Conservation (phyloP, 2,797 vertebrate genomes). For the Chloroceryle amazona region DNA sequence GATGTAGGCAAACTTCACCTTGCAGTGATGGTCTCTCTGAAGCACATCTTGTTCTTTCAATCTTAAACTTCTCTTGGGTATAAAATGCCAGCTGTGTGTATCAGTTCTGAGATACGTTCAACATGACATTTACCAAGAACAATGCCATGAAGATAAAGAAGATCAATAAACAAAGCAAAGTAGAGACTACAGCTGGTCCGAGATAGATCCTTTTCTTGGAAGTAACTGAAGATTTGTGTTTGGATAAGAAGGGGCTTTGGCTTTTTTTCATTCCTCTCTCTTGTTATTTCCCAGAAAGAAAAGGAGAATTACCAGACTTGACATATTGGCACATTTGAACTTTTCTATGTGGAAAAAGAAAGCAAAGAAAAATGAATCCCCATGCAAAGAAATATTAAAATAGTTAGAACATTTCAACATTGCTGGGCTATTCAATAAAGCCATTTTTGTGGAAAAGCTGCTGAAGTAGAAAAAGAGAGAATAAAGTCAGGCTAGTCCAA, state of each 20-base stretch:
- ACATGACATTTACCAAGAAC: slow-evolving; percentile 47
- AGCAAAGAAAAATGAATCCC: neutral
- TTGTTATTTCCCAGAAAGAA: neutral
- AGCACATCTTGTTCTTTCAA: slow-evolving; percentile 11
- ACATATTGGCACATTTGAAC: neutral
- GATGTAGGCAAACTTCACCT: neutral
- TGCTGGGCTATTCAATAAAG: neutral
- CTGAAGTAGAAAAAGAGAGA: neutral
- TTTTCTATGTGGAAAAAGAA: neutral
- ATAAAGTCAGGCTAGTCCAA: neutral
- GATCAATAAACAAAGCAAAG: slow-evolving; percentile 32
- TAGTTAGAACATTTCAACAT: neutral
- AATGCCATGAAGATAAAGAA: neutral
- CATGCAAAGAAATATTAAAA: neutral
- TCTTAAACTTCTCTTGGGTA: slow-evolving; percentile 8
- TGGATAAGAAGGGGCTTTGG: neutral
- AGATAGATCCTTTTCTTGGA: neutral
- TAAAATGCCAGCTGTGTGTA: slow-evolving; percentile 31
- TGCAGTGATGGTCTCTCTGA: neutral
- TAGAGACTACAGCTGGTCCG: neutral
- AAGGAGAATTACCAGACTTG: neutral
- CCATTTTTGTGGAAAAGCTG: neutral
- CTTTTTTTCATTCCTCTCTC: neutral
- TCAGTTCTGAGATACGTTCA: neutral
- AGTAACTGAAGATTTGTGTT: neutral